Percentiles rank a stretch among this genome's conserved stretches.
Evolutionary conservation across 2,797 vertebrate species (phyloP).

Genomic region (Echiichthys vipera): DNA sequence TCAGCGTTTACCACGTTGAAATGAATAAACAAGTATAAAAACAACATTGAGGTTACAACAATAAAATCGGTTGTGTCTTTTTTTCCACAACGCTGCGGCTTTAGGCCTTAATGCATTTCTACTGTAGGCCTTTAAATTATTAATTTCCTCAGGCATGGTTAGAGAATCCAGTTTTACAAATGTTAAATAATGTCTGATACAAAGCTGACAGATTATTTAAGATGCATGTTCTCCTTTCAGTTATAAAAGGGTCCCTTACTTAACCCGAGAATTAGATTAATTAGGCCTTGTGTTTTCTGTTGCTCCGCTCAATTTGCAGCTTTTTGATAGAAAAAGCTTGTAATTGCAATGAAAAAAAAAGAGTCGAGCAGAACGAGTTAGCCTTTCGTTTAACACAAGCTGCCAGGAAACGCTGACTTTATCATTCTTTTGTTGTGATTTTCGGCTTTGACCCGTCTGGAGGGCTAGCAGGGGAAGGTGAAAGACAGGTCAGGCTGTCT

Average conservation of each 20-base stretch:
- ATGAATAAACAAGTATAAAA: not conserved
- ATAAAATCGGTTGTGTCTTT: not conserved
- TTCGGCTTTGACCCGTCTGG: constrained; percentile 99
- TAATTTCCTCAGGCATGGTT: not conserved
- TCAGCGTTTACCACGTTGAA: not conserved
- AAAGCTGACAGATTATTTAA: not conserved
- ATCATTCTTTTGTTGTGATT: constrained; percentile 92
- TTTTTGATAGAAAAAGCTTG: not conserved
- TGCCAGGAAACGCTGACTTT: constrained; percentile 89
- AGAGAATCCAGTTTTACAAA: not conserved
- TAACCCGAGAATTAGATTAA: not conserved
- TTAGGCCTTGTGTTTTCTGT: constrained; percentile 26
- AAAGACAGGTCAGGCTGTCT: constrained; percentile 98
- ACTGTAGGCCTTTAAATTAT: constrained; percentile 20
- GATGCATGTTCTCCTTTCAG: not conserved
- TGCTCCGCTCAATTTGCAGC: not conserved
- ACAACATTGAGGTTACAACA: not conserved
- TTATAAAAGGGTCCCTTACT: not conserved
- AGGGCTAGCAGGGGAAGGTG: constrained; percentile 92
- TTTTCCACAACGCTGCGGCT: constrained; percentile 8
- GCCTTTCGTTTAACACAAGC: constrained; percentile 50
- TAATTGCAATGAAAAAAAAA: constrained; percentile 22
- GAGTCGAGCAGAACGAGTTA: constrained; percentile 11
- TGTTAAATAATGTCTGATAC: not conserved
- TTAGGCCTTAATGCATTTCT: constrained; percentile 35